Evolutionary conservation across 2,888 invertebrate species (phyloP).

Genomic region (Leucania comma): DNA sequence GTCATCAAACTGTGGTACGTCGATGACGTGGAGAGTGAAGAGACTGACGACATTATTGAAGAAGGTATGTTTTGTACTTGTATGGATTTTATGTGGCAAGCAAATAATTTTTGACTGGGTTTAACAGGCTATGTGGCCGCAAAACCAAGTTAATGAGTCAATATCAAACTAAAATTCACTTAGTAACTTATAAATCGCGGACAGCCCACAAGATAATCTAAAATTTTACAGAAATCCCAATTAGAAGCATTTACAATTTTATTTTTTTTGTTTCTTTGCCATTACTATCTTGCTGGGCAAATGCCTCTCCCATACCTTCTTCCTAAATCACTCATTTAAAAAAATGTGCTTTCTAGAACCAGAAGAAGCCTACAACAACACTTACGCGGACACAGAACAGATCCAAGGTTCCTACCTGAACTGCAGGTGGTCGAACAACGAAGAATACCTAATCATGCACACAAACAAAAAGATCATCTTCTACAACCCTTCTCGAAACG

Average conservation of each 20-base stretch:
- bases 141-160: background rate
- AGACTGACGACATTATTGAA: constrained; percentile 78
- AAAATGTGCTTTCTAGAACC: constrained; percentile 70
- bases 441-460: constrained; percentile 81
- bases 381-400: constrained; percentile 75
- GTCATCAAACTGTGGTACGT: constrained; percentile 91
- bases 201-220: too few relatives aligned
- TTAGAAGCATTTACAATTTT: too few relatives aligned
- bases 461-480: constrained; percentile 81
- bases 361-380: constrained; percentile 81
- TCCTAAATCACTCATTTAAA: background rate
- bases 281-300: too few relatives aligned
- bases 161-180: background rate
- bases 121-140: background rate
- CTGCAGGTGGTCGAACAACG: constrained; percentile 83
- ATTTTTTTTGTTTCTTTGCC: too few relatives aligned
- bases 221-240: background rate
- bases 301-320: too few relatives aligned
- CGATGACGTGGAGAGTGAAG: constrained; percentile 78
- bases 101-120: background rate
- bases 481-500: constrained; percentile 77
- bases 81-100: too few relatives aligned
- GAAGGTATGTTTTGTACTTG: constrained; percentile 75
- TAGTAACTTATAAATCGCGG: background rate
- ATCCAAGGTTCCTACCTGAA: constrained; percentile 80